Evolutionary conservation across 1,140 invertebrate species (phyloP), one percentile per base, ranked within the genome.

Genomic region (Oedothorax gibbosus): DNA sequence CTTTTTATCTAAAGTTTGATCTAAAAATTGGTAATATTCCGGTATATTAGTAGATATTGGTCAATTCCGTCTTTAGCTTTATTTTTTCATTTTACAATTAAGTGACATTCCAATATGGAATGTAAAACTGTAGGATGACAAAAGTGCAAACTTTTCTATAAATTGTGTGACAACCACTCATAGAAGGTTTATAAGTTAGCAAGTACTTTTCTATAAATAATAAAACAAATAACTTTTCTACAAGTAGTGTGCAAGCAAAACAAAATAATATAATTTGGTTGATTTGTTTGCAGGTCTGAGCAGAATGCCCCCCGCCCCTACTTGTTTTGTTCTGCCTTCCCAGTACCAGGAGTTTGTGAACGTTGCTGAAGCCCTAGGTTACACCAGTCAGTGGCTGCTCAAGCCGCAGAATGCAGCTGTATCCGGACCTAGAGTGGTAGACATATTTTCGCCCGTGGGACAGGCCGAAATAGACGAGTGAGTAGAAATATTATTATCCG

Each of bases 331-430:
- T 7, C 78, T 89, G 54, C 88, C 88, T 0, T 18, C 83, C 1
- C 88, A 88, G 71, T 87, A 85, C 50, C 87, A 88, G 51, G 80
- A 88, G 64, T 88, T 88, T 35, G 49, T 88, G n/a, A 86, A 87
- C 50, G 87, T 87, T 0, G 88, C 88, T 4, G 88, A 88, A 73
- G 86, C 86, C 10, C 57, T 88, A 14, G 87, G 85, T 2, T 86
- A 87, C n/a, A 85, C 87, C 57, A 79, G 68, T 20, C 60, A 86
- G 53, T 89, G 88, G 88, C 20, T 89, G 3, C 54, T 89, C 51
- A 88, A 87, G 83, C 81, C 86, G 18, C 64, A 85, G 20, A 35
- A 35, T 35, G 68, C 86, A 4, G 83, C 85, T 10, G 82, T 75
- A 14, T 64, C 53, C 57, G 65, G 84, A 20, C 83, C 76, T 15